Evolutionary conservation across 2,888 invertebrate species (phyloP).

Genomic region (Mellilla xanthometata): DNA sequence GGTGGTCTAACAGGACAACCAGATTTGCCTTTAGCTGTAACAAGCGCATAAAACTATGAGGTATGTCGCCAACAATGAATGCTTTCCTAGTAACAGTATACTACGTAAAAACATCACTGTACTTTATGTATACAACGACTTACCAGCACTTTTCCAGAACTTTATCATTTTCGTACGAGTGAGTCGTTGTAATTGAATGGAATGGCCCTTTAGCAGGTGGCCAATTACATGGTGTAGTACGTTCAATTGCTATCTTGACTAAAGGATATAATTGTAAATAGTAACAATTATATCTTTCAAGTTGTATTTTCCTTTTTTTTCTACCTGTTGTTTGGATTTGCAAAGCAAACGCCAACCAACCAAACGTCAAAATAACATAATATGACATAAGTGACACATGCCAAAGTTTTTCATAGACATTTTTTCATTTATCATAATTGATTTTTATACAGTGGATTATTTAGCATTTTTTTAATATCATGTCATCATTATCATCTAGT

Average conservation of each 20-base stretch:
- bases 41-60: constrained; percentile 15
- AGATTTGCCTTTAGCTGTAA: constrained; percentile 77
- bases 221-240: constrained; percentile 11
- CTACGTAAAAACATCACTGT: background rate
- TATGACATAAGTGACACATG: too few species aligned
- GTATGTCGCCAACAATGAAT: background rate
- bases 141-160: constrained; percentile 90
- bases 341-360: too few species aligned
- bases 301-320: constrained; percentile 12
- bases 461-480: too few species aligned
- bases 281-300: constrained; percentile 17
- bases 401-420: too few species aligned
- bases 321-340: constrained; percentile 14
- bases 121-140: constrained; percentile 20
- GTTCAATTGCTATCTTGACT: background rate
- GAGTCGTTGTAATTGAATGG: constrained; percentile 9
- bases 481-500: too few species aligned
- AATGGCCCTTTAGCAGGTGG: background rate
- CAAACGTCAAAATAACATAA: too few species aligned
- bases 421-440: too few species aligned
- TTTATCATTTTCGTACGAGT: constrained; percentile 84
- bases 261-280: constrained; percentile 10
- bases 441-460: too few species aligned
- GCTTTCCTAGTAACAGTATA: constrained; percentile 13
- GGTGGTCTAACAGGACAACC: constrained; percentile 78